Evolutionary conservation across 2,797 vertebrate genomes (phyloP), one percentile per base, ranked within the genome.

Genomic region (Thunnus albacares): DNA sequence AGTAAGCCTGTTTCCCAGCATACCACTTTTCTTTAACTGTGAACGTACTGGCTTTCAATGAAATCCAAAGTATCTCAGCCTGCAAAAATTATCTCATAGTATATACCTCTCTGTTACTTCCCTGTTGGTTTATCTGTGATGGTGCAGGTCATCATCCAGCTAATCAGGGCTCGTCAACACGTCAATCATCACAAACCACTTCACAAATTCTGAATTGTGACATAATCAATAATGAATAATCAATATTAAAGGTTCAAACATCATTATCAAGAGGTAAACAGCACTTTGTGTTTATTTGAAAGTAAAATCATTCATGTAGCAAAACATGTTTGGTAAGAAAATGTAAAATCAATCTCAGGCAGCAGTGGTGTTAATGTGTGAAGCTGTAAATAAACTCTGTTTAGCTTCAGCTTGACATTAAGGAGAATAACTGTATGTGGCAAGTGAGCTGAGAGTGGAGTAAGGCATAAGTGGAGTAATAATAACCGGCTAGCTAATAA

Each of bases 261-360:
- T 26, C 15, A 26, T 24, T 12, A 43, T 26, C 35, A 38, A 47
- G 43, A 41, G 6, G n/a, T 47, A 28, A 61, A 6, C 66, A 63
- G 49, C 57, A 79, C 64, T 41, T 62, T 55, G 64, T 74, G 18
- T 80, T 63, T 74, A 80, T 63, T 66, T 56, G 17, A 68, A 26
- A 64, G 45, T 14, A 52, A 9, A 67, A 13, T 66, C 14, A 60
- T 24, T 30, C 20, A 33, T 51, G 38, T 41, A 70, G 49, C 33
- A 22, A 45, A 56, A 62, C 28, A 69, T 20, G 6, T 45, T 63
- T 28, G 30, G 3, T 26, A 5, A 35, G 43, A 63, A 61, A 28
- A 43, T 30, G 5, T 30, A 4, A 33, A 55, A 70, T 69, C 2
- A 45, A 7, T 28, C 7, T 22, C 17, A 70, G n/a, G 38, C 59